Conservation (phyloP, 2,888 invertebrate genomes). For the Amblyteles armatorius region DNA sequence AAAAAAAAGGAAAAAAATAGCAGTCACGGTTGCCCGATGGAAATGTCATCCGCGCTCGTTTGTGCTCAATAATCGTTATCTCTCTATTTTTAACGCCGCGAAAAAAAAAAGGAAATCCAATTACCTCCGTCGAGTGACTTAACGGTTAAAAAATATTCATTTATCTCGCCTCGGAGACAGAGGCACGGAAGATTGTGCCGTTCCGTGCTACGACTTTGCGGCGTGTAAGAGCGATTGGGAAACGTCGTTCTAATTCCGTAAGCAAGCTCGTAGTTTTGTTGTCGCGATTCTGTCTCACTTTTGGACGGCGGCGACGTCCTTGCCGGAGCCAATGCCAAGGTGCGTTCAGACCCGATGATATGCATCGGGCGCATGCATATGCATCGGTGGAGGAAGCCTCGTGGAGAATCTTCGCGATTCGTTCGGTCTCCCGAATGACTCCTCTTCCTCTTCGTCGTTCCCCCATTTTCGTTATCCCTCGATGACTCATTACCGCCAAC, state of each 20-base stretch:
- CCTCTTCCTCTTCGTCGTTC: not conserved
- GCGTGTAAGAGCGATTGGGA: slow-evolving; percentile 40
- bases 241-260: slow-evolving; percentile 62
- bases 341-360: slow-evolving; percentile 26
- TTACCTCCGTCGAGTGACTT: not conserved
- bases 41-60: not conserved
- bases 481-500: slow-evolving; percentile 29
- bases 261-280: slow-evolving; percentile 39
- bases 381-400: slow-evolving; percentile 21
- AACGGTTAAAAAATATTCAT: not conserved
- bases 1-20: slow-evolving; percentile 3
- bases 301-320: slow-evolving; percentile 26
- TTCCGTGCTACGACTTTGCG: not conserved
- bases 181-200: not conserved
- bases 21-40: not conserved
- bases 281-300: slow-evolving; percentile 37
- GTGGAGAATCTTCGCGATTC: slow-evolving; percentile 1
- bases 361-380: slow-evolving; percentile 1
- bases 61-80: slow-evolving; percentile 1
- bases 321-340: slow-evolving; percentile 56
- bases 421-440: slow-evolving; percentile 34
- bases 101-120: slow-evolving; percentile 6
- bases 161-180: not conserved
- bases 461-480: slow-evolving; percentile 10
- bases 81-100: not conserved